Evolutionary conservation across 2,797 vertebrate genomes (phyloP).

Genomic region (Mormyrops attenuatus): DNA sequence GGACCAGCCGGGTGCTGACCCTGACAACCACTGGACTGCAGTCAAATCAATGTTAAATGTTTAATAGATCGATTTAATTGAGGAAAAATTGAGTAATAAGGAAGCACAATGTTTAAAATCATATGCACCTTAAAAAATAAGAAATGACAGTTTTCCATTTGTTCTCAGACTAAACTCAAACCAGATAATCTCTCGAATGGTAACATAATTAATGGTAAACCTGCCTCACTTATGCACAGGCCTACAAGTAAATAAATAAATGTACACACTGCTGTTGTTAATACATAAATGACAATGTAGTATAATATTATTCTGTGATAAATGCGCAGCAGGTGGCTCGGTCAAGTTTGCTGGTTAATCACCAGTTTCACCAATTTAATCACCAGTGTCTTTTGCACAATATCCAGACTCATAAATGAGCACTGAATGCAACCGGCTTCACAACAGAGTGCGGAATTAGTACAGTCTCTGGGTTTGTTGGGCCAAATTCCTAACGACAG

Average conservation of each 20-base stretch:
- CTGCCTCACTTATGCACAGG: not conserved
- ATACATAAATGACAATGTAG: not conserved
- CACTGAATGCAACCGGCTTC: not conserved
- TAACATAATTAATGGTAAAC: not conserved
- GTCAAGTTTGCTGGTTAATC: not conserved
- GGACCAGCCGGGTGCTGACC: too few species aligned
- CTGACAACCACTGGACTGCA: not conserved
- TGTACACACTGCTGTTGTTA: not conserved
- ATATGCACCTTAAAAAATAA: not conserved
- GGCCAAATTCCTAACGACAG: not conserved
- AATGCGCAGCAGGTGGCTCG: not conserved
- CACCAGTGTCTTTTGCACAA: not conserved
- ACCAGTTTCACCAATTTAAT: not conserved
- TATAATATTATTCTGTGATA: not conserved
- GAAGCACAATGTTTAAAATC: not conserved
- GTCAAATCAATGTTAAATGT: not conserved
- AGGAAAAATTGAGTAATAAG: not conserved
- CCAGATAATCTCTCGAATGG: not conserved
- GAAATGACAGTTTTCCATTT: not conserved
- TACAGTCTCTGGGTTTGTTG: not conserved
- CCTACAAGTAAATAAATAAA: not conserved
- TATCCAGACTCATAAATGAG: not conserved
- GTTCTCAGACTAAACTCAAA: not conserved
- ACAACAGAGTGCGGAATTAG: not conserved
- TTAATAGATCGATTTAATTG: not conserved